These are phyloP conservation scores for Hydrophis major DNA, from an alignment of 2,797 vertebrate species.

Conservation along the genomic window DNA sequence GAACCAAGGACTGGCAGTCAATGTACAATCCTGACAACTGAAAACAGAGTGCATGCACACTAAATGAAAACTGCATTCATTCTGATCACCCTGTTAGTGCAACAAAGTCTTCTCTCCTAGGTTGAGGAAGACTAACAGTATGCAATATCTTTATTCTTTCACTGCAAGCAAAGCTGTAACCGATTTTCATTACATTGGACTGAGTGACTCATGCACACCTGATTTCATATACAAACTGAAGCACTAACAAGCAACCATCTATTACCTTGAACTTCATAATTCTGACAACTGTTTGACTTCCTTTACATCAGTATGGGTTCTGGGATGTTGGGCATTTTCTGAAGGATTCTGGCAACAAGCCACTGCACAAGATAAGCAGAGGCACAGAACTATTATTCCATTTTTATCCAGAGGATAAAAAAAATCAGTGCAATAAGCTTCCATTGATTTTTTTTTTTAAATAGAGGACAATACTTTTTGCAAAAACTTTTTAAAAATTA, in stretches of 20 bases:
- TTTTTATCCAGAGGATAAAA: neutral
- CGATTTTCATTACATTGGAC: neutral
- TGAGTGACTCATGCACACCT: no score
- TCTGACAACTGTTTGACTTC: neutral
- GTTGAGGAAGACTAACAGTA: neutral
- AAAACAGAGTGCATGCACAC: neutral
- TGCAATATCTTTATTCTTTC: neutral
- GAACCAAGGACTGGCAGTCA: constrained; percentile 81
- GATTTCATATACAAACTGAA: neutral
- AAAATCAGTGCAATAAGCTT: neutral
- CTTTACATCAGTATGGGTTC: neutral
- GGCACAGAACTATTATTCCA: neutral
- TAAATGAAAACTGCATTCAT: neutral
- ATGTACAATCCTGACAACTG: constrained; percentile 79
- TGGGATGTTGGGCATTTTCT: neutral
- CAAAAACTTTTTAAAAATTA: neutral
- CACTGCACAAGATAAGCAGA: neutral
- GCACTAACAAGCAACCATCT: neutral
- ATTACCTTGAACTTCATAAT: neutral
- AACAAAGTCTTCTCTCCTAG: no score
- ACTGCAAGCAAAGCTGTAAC: neutral
- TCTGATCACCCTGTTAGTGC: neutral
- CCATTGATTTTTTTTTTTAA: neutral
- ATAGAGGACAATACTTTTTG: neutral
- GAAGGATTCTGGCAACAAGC: neutral